Evolutionary conservation across 2,888 invertebrate species (phyloP), one percentile per base, ranked within the genome.

Genomic region (Lasioglossum oenotherae): DNA sequence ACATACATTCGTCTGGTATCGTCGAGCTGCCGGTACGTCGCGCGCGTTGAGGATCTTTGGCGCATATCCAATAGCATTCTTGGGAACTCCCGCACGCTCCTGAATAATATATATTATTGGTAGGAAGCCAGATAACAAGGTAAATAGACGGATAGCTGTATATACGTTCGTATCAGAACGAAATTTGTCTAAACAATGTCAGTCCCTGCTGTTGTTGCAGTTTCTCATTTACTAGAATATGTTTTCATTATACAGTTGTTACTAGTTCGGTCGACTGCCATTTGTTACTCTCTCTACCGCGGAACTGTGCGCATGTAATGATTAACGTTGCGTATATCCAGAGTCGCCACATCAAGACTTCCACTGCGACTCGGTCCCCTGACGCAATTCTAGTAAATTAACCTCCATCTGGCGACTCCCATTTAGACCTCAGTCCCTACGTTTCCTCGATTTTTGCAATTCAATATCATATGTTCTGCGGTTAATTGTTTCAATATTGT

Each of bases 1-100:
- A 38, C 19, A 27, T 31, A 74, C 69, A 73, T 87, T 81, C 81
- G 78, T 90, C 81, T 77, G 72, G 69, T 79, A 85, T 69, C 79
- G 74, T 73, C 38, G 78, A 80, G 74, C 49, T 49, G 71, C 44
- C 74, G 27, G 80, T 78, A 78, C 71, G 53, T 23, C 53, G 53
- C 23, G 23, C 53, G 57, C 83, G 86, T 49, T 79, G 80, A 87
- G 72, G 84, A 85, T 89, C 85, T 87, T 87, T 91, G 90, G 90
- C 90, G 23, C 72, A 31, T 27, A 49, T 85, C 90, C 90, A 90
- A 82, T 84, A 60, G 80, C 81, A 81, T 84, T 85, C 88, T 84
- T 82, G 80, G 78, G 88, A 88, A 84, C 80, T 46, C 74, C 73
- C 35, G 87, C 84, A 81, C 84, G 84, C 77, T 74, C 46, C 79